A percentile compares a stretch with the other conserved stretches of the same genome.
These are phyloP conservation scores for Motacilla alba DNA, from an alignment of 2,113 vertebrate species.

Conservation along the genomic window DNA sequence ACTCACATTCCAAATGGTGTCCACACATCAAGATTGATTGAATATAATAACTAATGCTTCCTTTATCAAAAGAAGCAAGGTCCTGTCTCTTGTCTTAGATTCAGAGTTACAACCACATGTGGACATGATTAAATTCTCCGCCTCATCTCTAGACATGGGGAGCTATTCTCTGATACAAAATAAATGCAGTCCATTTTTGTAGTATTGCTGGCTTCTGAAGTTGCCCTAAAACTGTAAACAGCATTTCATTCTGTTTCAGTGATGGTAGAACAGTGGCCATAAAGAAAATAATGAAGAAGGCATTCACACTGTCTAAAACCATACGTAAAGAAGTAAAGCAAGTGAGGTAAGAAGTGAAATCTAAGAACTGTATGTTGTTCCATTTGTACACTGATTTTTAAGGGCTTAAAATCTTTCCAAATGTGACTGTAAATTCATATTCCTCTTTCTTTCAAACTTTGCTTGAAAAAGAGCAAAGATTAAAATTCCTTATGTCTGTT, in stretches of 20 bases:
- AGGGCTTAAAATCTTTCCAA: not conserved
- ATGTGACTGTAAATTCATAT: not conserved
- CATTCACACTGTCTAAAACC: constrained; percentile 78
- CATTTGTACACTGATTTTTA: not conserved
- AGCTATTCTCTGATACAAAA: not conserved
- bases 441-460: not conserved
- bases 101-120: not conserved
- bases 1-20: not conserved
- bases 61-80: not conserved
- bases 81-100: not conserved
- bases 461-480: not conserved
- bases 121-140: not conserved
- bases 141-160: not conserved
- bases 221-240: not conserved
- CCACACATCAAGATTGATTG: not conserved
- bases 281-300: constrained; percentile 82
- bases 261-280: constrained; percentile 83
- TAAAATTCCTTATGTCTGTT: not conserved
- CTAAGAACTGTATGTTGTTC: not conserved
- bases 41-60: not conserved
- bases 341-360: constrained; percentile 74
- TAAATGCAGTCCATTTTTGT: not conserved
- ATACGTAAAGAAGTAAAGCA: constrained; percentile 85
- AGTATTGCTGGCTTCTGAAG: not conserved
- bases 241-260: constrained; percentile 59